Evolutionary conservation across 2,113 vertebrate genomes (phyloP), one percentile per base, ranked within the genome.

Genomic region (Dissostichus mawsoni): DNA sequence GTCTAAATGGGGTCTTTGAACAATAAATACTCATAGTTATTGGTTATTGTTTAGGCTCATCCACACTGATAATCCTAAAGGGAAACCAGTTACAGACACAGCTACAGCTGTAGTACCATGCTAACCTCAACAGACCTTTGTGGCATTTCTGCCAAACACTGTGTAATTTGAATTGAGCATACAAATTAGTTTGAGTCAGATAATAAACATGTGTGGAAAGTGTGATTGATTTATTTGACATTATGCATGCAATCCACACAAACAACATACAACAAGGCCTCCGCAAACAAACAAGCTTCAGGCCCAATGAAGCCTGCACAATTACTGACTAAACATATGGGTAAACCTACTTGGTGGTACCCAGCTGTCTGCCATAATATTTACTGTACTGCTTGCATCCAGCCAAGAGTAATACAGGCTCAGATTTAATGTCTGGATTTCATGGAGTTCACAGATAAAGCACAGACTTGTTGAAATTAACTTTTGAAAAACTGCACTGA

Each of bases 281-380:
- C 20, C 33, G 25, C 65, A 69, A 77, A 83, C 73, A 74, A 69
- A 66, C 69, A 50, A 11, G 64, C 61, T 66, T 50, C 61, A 65
- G 64, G 68, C 72, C 67, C 58, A 44, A 50, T 29, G 58, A 53
- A 59, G 63, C 14, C 76, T 63, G 76, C 36, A 55, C 13, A 62
- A 83, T 70, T 14, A 81, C 63, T 8, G n/a, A 67, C 29, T 10
- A 48, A 76, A 83, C 76, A 80, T 51, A 70, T 62, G 75, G 64
- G 51, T 3, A 62, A 68, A 68, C 62, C 44, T 20, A 20, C 56
- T 64, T 52, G 36, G 16, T 48, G n/a, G 78, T 45, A 65, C 47
- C 33, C 57, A 33, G 69, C 77, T 23, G n/a, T 52, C 63, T 47
- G 55, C 17, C 74, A 74, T 51, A 67, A 51, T 67, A 78, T 82